These are phyloP conservation scores for Oreocharis arfaki DNA, from an alignment of 2,113 vertebrate genomes.

Conservation along the genomic window DNA sequence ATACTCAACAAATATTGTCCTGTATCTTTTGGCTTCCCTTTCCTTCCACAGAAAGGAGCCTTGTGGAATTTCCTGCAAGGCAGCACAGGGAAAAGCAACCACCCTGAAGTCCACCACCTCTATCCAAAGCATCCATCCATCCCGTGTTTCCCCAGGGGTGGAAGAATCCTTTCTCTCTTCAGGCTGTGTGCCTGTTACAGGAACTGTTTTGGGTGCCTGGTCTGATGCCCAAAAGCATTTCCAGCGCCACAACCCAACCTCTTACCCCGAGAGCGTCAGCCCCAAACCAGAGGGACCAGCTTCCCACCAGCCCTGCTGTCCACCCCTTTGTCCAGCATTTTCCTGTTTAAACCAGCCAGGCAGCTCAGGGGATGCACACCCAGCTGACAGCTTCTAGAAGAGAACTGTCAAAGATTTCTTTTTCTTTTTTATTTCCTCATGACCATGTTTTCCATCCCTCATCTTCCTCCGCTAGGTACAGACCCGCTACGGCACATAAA, in stretches of 20 bases:
- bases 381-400: fast-evolving
- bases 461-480: background rate
- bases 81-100: background rate
- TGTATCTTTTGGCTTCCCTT: background rate
- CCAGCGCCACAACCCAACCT: fast-evolving
- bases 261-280: background rate
- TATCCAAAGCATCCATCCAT: background rate
- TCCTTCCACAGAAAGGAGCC: background rate
- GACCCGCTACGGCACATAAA: background rate
- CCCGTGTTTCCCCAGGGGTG: background rate
- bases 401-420: background rate
- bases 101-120: background rate
- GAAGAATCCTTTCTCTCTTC: background rate
- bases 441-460: background rate
- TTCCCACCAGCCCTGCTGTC: background rate
- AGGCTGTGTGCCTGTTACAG: background rate
- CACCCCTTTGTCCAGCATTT: background rate
- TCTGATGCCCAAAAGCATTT: background rate
- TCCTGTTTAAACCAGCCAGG: background rate
- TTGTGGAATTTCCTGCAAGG: background rate
- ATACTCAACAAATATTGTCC: background rate
- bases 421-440: background rate
- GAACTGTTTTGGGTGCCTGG: background rate
- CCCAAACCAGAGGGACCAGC: background rate
- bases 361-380: background rate